Conservation (phyloP, 2,113 vertebrate genomes). For the Ciconia stormi region DNA sequence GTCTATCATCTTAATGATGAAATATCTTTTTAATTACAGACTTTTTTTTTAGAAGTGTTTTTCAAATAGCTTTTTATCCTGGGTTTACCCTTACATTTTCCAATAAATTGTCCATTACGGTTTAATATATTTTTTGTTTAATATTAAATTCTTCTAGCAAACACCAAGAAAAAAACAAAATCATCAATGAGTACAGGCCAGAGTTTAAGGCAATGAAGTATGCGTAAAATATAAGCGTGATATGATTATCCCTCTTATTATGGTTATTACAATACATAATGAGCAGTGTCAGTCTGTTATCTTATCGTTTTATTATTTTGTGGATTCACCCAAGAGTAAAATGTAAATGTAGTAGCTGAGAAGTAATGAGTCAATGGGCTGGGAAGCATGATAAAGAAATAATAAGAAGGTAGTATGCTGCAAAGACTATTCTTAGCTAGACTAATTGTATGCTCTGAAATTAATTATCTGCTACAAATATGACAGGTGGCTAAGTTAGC, state of each 20-base stretch:
- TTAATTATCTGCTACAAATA: slow-evolving; percentile 54
- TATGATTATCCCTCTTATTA: slow-evolving; percentile 59
- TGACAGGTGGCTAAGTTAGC: slow-evolving; percentile 38
- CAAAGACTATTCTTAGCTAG: slow-evolving; percentile 40
- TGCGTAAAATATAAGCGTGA: slow-evolving; percentile 37
- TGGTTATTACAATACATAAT: slow-evolving; percentile 70
- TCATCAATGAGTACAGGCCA: slow-evolving; percentile 8
- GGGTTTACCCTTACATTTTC: slow-evolving; percentile 33
- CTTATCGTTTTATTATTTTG: slow-evolving; percentile 68
- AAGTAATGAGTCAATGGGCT: slow-evolving; percentile 67
- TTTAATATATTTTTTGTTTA: slow-evolving; percentile 22
- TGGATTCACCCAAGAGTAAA: slow-evolving; percentile 70
- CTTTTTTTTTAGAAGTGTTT: neutral
- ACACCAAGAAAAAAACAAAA: neutral
- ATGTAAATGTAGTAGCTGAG: slow-evolving; percentile 69
- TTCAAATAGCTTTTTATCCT: neutral
- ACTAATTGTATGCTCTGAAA: slow-evolving; percentile 47
- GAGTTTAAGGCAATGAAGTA: slow-evolving; percentile 47
- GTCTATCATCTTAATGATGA: slow-evolving; percentile 4
- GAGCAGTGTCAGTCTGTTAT: slow-evolving; percentile 62
- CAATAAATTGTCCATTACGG: neutral
- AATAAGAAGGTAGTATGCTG: slow-evolving; percentile 53
- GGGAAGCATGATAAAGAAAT: slow-evolving; percentile 60
- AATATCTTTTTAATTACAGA: slow-evolving; percentile 19
- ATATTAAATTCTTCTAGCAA: slow-evolving; percentile 24